Percentiles rank a stretch among this genome's conserved stretches.
Conservation (phyloP, 53 echinoderm and acorn worm genomes). For the Zoroaster sp. region DNA sequence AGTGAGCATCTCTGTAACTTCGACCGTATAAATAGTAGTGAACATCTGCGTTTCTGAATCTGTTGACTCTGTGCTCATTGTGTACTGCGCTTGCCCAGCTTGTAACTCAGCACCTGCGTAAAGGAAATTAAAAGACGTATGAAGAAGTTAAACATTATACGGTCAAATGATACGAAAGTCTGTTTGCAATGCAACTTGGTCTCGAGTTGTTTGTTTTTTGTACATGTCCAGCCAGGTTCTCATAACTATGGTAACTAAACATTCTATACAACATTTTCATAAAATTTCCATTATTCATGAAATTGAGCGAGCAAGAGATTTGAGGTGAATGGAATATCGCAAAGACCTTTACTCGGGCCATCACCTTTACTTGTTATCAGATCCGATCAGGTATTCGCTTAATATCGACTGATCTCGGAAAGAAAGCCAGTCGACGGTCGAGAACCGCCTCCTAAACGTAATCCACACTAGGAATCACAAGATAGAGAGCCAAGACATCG, state of each 20-base stretch:
- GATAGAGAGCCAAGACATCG: background rate
- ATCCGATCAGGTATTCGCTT: background rate
- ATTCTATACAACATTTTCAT: background rate
- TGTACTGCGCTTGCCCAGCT: background rate
- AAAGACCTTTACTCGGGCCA: background rate
- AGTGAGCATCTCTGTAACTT: constrained; percentile 38
- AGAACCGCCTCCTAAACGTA: background rate
- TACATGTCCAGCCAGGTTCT: background rate
- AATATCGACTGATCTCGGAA: constrained; percentile 15
- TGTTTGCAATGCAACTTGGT: constrained; percentile 19
- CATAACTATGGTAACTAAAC: constrained; percentile 12
- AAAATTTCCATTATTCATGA: background rate
- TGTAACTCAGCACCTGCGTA: constrained; percentile 36
- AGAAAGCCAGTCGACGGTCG: background rate
- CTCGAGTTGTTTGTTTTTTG: constrained; percentile 9
- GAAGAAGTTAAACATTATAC: constrained; percentile 15
- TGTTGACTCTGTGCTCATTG: constrained; percentile 33
- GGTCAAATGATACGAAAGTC: background rate
- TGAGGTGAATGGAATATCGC: background rate
- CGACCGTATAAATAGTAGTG: constrained; percentile 51
- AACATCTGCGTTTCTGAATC: constrained; percentile 52
- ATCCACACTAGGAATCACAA: background rate
- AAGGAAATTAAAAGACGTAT: background rate
- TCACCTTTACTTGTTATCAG: background rate
- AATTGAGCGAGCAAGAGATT: background rate